Conservation (phyloP, 2,797 vertebrate genomes). For the Ceryle rudis region DNA sequence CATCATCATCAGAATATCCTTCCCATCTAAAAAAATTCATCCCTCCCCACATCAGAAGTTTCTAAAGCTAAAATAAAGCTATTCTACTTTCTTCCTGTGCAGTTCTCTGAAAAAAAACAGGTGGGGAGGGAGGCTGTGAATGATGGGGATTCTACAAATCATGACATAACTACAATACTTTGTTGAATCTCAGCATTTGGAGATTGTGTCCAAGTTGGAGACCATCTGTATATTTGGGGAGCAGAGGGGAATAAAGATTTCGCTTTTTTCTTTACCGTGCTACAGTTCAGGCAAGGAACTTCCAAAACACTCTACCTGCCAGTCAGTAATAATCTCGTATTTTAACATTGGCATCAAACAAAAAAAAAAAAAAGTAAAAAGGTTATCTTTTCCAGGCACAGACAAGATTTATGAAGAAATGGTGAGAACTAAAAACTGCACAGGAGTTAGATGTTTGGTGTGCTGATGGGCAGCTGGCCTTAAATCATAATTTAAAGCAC, state of each 20-base stretch:
- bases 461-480: not conserved
- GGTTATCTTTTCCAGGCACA: not conserved
- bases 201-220: not conserved
- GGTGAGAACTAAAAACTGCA: not conserved
- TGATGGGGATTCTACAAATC: not conserved
- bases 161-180: not conserved
- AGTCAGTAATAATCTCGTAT: not conserved
- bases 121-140: not conserved
- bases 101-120: not conserved
- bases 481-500: not conserved
- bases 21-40: not conserved
- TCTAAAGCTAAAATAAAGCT: constrained; percentile 16
- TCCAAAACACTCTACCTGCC: not conserved
- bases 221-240: not conserved
- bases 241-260: not conserved
- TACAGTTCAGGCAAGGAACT: not conserved
- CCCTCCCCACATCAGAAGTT: not conserved
- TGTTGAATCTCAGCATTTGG: not conserved
- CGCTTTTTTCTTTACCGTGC: not conserved
- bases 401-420: not conserved
- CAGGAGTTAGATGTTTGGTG: not conserved
- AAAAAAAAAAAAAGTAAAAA: not conserved
- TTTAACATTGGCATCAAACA: not conserved
- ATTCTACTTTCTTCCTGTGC: not conserved
- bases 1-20: not conserved